Percentiles rank a stretch among this genome's conserved stretches.
phyloP scores from a whole-genome alignment of 1,140 invertebrate genomes.

The Leucophenga varia region DNA sequence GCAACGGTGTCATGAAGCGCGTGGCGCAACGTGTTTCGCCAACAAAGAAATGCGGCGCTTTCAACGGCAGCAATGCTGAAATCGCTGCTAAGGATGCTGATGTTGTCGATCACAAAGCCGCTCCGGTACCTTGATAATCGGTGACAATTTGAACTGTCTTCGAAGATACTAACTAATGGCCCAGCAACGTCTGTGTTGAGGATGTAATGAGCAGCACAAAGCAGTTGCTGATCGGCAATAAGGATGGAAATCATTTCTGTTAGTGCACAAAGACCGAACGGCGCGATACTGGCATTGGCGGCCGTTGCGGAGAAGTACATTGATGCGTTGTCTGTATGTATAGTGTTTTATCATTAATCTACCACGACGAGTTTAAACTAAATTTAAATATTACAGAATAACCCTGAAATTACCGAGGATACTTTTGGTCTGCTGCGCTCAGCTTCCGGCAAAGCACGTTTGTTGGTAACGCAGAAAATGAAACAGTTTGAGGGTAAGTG shows the following conservation, averaged over 20 bases:
- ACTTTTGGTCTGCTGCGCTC: conserved; percentile 79
- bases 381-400: conserved; percentile 21
- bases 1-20: conserved; percentile 64
- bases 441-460: conserved; percentile 85
- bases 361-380: too few species aligned
- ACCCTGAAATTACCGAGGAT: conserved; percentile 69
- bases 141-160: too few species aligned
- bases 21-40: conserved; percentile 44
- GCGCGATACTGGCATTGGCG: conserved; percentile 68
- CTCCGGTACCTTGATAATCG: too few species aligned
- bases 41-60: conserved; percentile 8
- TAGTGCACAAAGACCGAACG: conserved; percentile 72
- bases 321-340: conserved; percentile 60
- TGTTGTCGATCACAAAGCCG: conserved; percentile 32
- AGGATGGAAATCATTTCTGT: conserved; percentile 74
- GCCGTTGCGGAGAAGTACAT: conserved; percentile 69
- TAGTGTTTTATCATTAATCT: conserved; percentile 20
- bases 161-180: background rate
- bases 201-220: background rate
- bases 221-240: conserved; percentile 1
- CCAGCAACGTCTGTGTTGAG: background rate
- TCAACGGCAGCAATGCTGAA: background rate
- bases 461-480: conserved; percentile 90
- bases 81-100: conserved; percentile 4
- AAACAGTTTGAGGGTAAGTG: conserved; percentile 83